Percentiles rank a stretch among this genome's conserved stretches.
These are phyloP conservation scores for Oryzaephilus surinamensis DNA, from an alignment of 1,140 invertebrate species.

Conservation along the genomic window DNA sequence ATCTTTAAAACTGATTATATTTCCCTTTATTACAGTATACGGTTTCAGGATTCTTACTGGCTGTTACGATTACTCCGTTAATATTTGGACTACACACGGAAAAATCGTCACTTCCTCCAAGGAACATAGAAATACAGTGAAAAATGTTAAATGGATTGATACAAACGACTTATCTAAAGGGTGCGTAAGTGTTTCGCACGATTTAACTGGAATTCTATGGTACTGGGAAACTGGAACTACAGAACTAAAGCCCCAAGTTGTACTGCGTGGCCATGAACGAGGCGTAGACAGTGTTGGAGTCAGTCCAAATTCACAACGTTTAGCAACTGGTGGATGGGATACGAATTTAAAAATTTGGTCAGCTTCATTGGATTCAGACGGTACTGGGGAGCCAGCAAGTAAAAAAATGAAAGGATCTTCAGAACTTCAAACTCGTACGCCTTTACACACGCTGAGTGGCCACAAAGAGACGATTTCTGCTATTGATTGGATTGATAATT, in stretches of 20 bases:
- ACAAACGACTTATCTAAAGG: constrained; percentile 49
- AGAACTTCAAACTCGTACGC: constrained; percentile 49
- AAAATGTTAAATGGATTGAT: constrained; percentile 78
- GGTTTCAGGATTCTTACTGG: constrained; percentile 73
- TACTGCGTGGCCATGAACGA: constrained; percentile 80
- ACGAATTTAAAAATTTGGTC: constrained; percentile 71
- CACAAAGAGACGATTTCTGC: constrained; percentile 85
- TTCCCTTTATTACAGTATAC: constrained; percentile 3
- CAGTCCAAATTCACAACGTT: constrained; percentile 45
- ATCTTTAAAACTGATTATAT: neutral
- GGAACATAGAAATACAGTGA: constrained; percentile 65
- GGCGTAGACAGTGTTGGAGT: constrained; percentile 77
- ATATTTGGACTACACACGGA: constrained; percentile 80
- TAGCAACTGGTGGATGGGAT: constrained; percentile 93
- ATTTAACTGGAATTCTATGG: constrained; percentile 88
- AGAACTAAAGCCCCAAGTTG: constrained; percentile 66
- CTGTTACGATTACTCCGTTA: constrained; percentile 89
- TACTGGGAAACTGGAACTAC: constrained; percentile 69
- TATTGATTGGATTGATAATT: constrained; percentile 68
- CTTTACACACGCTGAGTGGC: constrained; percentile 78
- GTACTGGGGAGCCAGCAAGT: constrained; percentile 38
- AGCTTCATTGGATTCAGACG: constrained; percentile 38
- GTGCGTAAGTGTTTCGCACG: constrained; percentile 81
- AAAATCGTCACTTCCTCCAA: constrained; percentile 72
- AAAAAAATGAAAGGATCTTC: constrained; percentile 38